These are phyloP conservation scores for Noctua janthe DNA, from an alignment of 2,888 invertebrate species.

Conservation along the genomic window DNA sequence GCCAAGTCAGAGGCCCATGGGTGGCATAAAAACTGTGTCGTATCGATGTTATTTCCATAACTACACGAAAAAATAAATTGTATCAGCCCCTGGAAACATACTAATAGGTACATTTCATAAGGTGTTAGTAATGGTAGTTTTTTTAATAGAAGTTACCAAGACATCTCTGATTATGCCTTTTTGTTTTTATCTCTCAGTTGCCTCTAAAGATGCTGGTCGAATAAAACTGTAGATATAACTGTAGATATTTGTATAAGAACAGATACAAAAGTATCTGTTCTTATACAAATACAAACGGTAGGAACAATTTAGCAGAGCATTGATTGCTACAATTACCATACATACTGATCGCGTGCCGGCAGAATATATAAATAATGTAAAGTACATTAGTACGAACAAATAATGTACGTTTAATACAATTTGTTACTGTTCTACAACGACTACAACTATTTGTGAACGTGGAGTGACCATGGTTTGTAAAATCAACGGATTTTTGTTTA, in stretches of 20 bases:
- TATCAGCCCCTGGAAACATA: neutral
- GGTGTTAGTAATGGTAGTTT: neutral
- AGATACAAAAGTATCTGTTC: neutral
- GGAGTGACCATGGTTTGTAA: conserved; percentile 26
- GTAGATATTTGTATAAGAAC: too few relatives aligned
- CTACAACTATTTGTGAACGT: conserved; percentile 8
- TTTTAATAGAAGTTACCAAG: neutral
- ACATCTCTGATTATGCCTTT: neutral
- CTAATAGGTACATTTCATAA: neutral
- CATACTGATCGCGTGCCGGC: conserved; percentile 49
- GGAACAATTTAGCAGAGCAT: conserved; percentile 37
- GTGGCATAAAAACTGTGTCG: too few relatives aligned
- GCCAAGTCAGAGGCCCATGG: too few relatives aligned
- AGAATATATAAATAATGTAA: conserved; percentile 54
- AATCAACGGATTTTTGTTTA: conserved; percentile 19
- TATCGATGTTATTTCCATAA: too few relatives aligned
- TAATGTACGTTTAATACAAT: conserved; percentile 33
- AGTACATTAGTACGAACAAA: conserved; percentile 30
- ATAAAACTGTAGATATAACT: neutral
- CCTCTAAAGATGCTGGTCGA: neutral
- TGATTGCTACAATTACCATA: conserved; percentile 54
- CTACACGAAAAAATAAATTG: neutral
- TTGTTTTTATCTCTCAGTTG: neutral
- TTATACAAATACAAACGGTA: conserved; percentile 8
- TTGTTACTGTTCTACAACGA: conserved; percentile 31